A percentile compares a stretch with the other conserved stretches of the same genome.
Evolutionary conservation across 2,113 vertebrate species (phyloP).

Genomic region (Athene cunicularia): DNA sequence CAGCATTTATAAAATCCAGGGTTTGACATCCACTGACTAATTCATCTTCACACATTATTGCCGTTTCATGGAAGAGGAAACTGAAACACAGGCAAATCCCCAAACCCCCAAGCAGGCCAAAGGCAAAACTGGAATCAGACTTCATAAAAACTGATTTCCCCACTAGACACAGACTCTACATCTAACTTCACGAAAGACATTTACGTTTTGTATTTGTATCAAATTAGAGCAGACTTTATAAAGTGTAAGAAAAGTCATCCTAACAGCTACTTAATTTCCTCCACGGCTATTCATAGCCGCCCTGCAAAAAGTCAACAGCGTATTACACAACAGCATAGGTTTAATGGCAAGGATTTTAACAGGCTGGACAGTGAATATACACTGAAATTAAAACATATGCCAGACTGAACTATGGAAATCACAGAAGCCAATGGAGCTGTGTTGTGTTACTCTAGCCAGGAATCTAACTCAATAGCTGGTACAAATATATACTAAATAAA

Average conservation of each 20-base stretch:
- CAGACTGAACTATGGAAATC: conserved; percentile 46
- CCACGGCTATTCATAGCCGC: conserved; percentile 35
- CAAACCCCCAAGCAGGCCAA: background rate
- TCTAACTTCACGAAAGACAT: background rate
- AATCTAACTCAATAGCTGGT: conserved; percentile 39
- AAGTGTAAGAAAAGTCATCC: conserved; percentile 24
- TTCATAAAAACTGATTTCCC: background rate
- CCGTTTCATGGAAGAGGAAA: conserved; percentile 30
- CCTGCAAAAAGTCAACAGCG: conserved; percentile 19
- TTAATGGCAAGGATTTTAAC: conserved; percentile 22
- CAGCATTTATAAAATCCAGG: background rate
- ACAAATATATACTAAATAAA: conserved; percentile 46
- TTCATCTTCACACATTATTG: conserved; percentile 23
- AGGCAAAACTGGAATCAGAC: background rate
- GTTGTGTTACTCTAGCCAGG: conserved; percentile 35
- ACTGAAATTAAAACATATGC: conserved; percentile 45
- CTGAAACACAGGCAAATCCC: background rate
- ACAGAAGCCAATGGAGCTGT: conserved; percentile 35
- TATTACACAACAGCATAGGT: conserved; percentile 13
- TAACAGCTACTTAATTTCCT: conserved; percentile 34
- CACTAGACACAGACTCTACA: background rate
- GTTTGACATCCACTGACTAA: conserved; percentile 24
- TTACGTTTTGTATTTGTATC: background rate
- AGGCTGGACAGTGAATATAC: conserved; percentile 45
- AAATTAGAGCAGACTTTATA: background rate